phyloP scores from a whole-genome alignment of 2,797 vertebrate species.

The Scomberomorus guttatus region DNA sequence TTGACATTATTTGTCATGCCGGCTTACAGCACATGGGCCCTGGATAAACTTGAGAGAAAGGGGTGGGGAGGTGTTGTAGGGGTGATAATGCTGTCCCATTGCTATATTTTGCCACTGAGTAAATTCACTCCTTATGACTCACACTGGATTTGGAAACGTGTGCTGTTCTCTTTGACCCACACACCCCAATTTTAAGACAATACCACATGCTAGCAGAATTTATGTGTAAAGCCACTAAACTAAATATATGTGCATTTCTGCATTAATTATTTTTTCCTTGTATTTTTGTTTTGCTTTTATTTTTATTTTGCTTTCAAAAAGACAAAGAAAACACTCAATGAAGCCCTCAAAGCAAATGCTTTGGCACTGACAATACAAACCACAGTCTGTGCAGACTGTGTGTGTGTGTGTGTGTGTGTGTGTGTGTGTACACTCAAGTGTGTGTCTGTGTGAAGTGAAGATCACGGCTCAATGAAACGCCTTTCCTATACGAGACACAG shows the following conservation, averaged over 20 bases:
- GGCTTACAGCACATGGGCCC: constrained; percentile 68
- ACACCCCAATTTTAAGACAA: constrained; percentile 34
- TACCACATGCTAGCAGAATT: constrained; percentile 14
- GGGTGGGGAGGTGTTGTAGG: constrained; percentile 33
- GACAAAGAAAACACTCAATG: constrained; percentile 54
- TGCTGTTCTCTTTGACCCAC: constrained; percentile 32
- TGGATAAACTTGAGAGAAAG: constrained; percentile 54
- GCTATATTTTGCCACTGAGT: constrained; percentile 67
- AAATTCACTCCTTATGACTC: constrained; percentile 63
- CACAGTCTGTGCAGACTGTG: constrained; percentile 41
- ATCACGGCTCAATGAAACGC: constrained; percentile 77
- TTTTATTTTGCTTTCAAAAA: constrained; percentile 28
- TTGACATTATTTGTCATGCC: constrained; percentile 77
- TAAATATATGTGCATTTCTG: constrained; percentile 28
- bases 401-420: constrained; percentile 14
- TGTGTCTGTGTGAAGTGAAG: constrained; percentile 45
- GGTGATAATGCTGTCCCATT: constrained; percentile 59
- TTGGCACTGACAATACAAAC: constrained; percentile 68
- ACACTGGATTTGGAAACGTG: constrained; percentile 39
- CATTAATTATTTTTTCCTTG: constrained; percentile 21
- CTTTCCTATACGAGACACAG: constrained; percentile 73
- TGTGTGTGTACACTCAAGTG: background rate
- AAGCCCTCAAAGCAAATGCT: constrained; percentile 49
- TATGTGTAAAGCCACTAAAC: constrained; percentile 19
- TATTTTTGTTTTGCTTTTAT: constrained; percentile 1